phyloP scores from a whole-genome alignment of 2,888 invertebrate species.

The Oscheius sp. region DNA sequence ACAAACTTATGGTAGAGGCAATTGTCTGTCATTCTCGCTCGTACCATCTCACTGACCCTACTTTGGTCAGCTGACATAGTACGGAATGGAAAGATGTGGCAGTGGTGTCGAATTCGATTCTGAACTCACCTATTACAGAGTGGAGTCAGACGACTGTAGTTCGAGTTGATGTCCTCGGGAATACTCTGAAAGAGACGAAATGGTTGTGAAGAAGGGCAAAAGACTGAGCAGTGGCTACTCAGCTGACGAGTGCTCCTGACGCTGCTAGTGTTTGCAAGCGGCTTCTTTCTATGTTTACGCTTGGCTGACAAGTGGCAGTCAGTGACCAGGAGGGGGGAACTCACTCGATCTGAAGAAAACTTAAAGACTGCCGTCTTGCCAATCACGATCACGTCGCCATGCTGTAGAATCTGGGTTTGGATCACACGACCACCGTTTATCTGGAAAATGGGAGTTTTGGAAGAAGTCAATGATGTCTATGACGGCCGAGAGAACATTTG shows the following conservation, averaged over 20 bases:
- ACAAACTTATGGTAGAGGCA: no score
- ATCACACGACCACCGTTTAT: slow-evolving; percentile 91
- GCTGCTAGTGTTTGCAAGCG: slow-evolving; percentile 32
- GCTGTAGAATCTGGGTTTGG: slow-evolving; percentile 89
- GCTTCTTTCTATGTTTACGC: slow-evolving; percentile 35
- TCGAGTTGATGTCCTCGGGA: slow-evolving; percentile 4
- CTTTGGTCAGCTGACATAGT: no score
- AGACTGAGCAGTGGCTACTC: slow-evolving; percentile 33
- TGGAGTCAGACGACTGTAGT: slow-evolving; percentile 24
- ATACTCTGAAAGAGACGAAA: slow-evolving; percentile 23
- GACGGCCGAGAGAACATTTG: no score
- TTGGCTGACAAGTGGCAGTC: slow-evolving; percentile 29
- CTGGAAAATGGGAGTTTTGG: slow-evolving; percentile 34
- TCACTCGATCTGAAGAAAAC: slow-evolving; percentile 69
- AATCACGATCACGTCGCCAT: slow-evolving; percentile 72
- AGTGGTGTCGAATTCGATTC: no score
- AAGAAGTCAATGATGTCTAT: no score
- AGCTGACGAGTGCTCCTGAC: slow-evolving; percentile 2
- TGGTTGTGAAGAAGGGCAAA: not conserved
- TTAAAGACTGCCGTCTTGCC: slow-evolving; percentile 77
- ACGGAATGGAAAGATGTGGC: no score
- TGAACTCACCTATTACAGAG: slow-evolving; percentile 11
- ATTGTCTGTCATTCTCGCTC: no score
- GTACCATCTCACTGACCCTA: no score
- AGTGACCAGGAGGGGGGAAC: slow-evolving; percentile 5